A percentile compares a stretch with the other conserved stretches of the same genome.
These are phyloP conservation scores for Cataglyphis livida DNA, from an alignment of 2,888 invertebrate genomes.

Conservation along the genomic window DNA sequence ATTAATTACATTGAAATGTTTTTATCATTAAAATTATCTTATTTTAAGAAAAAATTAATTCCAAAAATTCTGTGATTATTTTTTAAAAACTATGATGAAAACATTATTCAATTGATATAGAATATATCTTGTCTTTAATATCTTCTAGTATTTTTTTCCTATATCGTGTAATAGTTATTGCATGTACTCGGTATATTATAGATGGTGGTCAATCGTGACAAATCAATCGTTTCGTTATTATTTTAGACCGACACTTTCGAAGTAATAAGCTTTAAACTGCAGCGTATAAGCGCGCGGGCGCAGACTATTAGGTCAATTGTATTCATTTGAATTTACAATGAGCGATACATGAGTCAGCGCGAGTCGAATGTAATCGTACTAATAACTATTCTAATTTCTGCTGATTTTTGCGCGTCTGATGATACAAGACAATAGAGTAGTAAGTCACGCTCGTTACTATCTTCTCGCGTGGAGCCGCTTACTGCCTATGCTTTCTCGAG, in stretches of 20 bases:
- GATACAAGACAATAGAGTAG: slow-evolving; percentile 31
- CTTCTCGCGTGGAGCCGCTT: slow-evolving; percentile 24
- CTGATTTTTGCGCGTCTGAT: slow-evolving; percentile 6
- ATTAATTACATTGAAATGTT: neutral
- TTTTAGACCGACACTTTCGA: slow-evolving; percentile 14
- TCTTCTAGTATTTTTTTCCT: neutral
- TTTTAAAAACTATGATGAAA: neutral
- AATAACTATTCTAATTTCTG: slow-evolving; percentile 37
- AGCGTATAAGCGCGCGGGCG: neutral
- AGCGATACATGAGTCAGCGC: slow-evolving; percentile 21
- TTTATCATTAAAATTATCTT: neutral
- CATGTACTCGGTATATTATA: neutral
- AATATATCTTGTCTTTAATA: neutral
- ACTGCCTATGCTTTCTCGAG: neutral
- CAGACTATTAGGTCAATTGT: slow-evolving; percentile 13
- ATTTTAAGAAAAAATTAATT: neutral
- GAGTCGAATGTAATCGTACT: slow-evolving; percentile 6
- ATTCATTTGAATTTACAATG: slow-evolving; percentile 35
- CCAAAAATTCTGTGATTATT: neutral
- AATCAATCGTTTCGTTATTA: slow-evolving; percentile 29
- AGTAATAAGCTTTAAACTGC: slow-evolving; percentile 10
- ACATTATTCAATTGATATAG: neutral
- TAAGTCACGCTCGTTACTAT: slow-evolving; percentile 44
- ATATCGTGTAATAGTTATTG: neutral
- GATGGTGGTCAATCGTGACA: slow-evolving; percentile 14